Conservation (phyloP, 2,113 vertebrate genomes). For the Cynopterus brachyotis region DNA sequence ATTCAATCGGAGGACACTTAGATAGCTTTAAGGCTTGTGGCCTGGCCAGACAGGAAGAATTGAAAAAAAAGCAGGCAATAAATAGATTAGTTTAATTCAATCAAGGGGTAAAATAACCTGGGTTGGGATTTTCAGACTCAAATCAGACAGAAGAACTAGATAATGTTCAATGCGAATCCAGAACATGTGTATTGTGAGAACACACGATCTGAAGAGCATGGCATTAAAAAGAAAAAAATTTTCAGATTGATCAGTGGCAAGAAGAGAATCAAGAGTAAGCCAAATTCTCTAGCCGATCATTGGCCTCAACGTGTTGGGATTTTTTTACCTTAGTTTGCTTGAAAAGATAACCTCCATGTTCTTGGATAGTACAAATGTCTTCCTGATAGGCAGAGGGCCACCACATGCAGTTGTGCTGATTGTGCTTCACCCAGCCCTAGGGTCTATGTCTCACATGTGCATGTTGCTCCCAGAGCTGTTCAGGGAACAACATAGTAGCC, state of each 20-base stretch:
- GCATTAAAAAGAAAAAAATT: neutral
- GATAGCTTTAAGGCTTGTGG: neutral
- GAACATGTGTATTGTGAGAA: neutral
- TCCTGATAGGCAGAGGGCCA: neutral
- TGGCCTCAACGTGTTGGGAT: neutral
- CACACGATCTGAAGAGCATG: neutral
- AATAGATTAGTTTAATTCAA: neutral
- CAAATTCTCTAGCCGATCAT: neutral
- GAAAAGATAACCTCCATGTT: neutral
- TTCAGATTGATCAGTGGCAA: neutral
- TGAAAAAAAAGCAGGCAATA: neutral
- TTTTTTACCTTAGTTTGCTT: neutral
- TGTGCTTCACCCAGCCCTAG: neutral
- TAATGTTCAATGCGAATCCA: neutral
- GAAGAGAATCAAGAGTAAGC: neutral
- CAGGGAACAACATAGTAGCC: neutral
- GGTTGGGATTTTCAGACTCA: neutral
- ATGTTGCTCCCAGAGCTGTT: neutral
- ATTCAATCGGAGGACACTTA: neutral
- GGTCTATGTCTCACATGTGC: neutral
- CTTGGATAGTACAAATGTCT: neutral
- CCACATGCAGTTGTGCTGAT: neutral
- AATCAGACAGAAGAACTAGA: conserved; percentile 17
- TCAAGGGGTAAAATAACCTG: neutral
- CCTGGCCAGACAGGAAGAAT: neutral